Evolutionary conservation across 2,113 vertebrate species (phyloP).

Genomic region (Cnemophilus loriae): DNA sequence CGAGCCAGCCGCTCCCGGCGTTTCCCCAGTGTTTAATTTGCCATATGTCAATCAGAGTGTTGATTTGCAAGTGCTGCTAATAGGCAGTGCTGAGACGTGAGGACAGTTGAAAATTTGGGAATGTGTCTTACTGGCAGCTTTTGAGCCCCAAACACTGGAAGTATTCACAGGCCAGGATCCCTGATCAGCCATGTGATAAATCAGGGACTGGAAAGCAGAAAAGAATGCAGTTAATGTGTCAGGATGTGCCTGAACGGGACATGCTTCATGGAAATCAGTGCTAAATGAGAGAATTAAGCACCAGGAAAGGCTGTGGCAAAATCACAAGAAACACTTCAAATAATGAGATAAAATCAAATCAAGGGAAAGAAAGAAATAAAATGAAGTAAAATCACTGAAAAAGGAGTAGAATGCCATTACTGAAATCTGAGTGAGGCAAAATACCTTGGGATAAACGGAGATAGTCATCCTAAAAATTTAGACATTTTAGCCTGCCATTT

Average conservation of each 20-base stretch:
- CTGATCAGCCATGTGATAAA: not conserved
- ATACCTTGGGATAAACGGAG: not conserved
- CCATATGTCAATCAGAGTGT: constrained; percentile 57
- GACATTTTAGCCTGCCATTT: not conserved
- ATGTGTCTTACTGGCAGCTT: constrained; percentile 32
- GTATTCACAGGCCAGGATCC: not conserved
- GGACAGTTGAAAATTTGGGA: constrained; percentile 32
- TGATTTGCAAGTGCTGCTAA: constrained; percentile 52
- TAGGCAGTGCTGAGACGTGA: constrained; percentile 1
- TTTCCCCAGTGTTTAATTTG: constrained; percentile 55
- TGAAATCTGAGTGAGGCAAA: not conserved
- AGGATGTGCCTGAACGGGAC: not conserved
- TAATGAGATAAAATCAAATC: constrained; percentile 54
- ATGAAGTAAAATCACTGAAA: constrained; percentile 27
- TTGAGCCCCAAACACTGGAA: not conserved
- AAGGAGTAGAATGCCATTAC: constrained; percentile 9
- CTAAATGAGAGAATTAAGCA: constrained; percentile 36
- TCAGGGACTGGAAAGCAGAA: not conserved
- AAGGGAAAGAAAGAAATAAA: constrained; percentile 15
- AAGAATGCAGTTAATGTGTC: constrained; percentile 3
- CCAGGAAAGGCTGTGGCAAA: constrained; percentile 19
- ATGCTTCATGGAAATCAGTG: constrained; percentile 26
- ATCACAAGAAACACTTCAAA: constrained; percentile 22
- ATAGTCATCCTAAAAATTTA: not conserved
- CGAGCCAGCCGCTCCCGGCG: not conserved